These are phyloP conservation scores for Junonia oenone DNA, from an alignment of 2,888 invertebrate species.

Conservation along the genomic window DNA sequence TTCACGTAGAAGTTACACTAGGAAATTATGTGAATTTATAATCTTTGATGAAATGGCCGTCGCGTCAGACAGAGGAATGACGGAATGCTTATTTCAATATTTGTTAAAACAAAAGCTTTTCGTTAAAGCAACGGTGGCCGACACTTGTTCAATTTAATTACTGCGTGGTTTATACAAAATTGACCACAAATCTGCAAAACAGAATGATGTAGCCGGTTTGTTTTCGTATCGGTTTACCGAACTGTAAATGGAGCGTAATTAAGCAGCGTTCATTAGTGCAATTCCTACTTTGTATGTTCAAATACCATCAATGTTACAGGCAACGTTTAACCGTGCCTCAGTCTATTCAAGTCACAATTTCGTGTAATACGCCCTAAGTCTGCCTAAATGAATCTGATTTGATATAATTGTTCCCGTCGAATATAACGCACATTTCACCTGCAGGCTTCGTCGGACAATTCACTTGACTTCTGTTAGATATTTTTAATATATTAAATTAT, in stretches of 20 bases:
- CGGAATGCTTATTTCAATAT: too few relatives aligned
- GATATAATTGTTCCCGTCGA: background rate
- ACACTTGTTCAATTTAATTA: background rate
- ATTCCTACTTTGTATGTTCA: background rate
- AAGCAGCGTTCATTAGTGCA: background rate
- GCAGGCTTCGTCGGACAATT: background rate
- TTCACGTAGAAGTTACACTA: background rate
- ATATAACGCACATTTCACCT: background rate
- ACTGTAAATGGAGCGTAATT: slow-evolving; percentile 7
- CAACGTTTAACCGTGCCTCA: background rate
- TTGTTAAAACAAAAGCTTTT: background rate
- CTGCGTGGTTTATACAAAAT: slow-evolving; percentile 1
- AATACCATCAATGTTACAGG: background rate
- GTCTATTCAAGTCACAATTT: background rate
- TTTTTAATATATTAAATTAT: background rate
- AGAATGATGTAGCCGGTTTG: slow-evolving; percentile 1
- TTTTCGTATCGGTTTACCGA: slow-evolving; percentile 3
- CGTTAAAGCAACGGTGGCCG: background rate
- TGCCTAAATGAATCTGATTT: background rate
- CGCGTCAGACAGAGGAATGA: too few relatives aligned
- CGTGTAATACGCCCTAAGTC: background rate
- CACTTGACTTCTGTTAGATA: background rate
- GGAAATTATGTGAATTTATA: background rate
- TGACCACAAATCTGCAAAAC: slow-evolving; percentile 5
- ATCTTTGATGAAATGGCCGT: too few relatives aligned